Conservation (phyloP, 2,113 vertebrate genomes). For the Entelurus aequoreus region DNA sequence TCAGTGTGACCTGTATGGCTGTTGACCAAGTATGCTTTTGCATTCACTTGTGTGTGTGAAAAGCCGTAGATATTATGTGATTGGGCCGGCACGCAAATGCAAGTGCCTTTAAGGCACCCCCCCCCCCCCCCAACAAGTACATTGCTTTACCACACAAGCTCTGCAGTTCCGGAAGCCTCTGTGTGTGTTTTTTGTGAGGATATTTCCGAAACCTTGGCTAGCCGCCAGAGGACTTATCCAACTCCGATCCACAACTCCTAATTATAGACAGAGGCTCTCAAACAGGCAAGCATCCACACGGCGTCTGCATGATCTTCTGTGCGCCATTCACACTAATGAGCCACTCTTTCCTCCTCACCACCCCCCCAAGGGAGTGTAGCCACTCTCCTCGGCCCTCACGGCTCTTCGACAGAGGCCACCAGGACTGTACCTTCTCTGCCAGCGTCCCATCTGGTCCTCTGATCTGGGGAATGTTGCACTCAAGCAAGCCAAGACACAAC, state of each 20-base stretch:
- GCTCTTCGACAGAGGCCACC: conserved; percentile 46
- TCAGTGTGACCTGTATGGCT: too few relatives aligned
- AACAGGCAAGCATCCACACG: conserved; percentile 52
- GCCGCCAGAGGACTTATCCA: conserved; percentile 61
- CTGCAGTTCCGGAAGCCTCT: conserved; percentile 24
- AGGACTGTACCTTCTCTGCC: conserved; percentile 31
- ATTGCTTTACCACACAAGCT: conserved; percentile 14
- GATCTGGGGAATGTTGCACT: conserved; percentile 9
- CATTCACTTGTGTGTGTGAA: too few relatives aligned
- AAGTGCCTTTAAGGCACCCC: too few relatives aligned
- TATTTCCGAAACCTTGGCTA: conserved; percentile 36
- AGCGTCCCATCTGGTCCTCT: conserved; percentile 14
- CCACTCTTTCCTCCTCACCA: conserved; percentile 18
- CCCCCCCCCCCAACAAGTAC: too few relatives aligned
- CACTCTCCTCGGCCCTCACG: conserved; percentile 18
- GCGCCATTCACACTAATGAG: conserved; percentile 66
- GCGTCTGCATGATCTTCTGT: conserved; percentile 55
- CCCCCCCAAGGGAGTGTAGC: conserved; percentile 40
- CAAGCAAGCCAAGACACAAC: neutral
- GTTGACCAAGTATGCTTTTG: too few relatives aligned
- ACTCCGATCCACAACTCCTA: conserved; percentile 62
- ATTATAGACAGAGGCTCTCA: conserved; percentile 62
- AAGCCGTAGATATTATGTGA: too few relatives aligned
- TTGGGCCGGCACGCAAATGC: too few relatives aligned
- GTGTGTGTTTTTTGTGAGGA: conserved; percentile 12